These are phyloP conservation scores for Knipowitschia caucasica DNA, from an alignment of 2,797 vertebrate genomes.

Conservation along the genomic window DNA sequence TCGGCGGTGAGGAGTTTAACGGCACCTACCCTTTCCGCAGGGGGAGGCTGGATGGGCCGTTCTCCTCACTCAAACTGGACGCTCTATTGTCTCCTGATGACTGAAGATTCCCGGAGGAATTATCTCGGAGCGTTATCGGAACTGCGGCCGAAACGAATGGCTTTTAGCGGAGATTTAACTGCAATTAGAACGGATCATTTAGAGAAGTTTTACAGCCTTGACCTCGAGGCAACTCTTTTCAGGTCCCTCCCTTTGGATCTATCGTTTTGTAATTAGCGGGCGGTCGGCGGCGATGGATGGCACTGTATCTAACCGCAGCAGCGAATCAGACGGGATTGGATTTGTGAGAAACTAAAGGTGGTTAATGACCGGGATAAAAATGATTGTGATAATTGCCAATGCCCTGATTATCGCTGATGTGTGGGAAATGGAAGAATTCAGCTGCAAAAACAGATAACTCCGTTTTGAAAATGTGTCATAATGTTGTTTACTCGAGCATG, in stretches of 20 bases:
- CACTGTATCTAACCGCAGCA: no score
- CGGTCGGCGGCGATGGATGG: neutral
- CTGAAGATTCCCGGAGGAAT: slow-evolving; percentile 33
- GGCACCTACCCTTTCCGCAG: slow-evolving; percentile 40
- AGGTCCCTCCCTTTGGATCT: neutral
- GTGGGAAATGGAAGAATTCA: no score
- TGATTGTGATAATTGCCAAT: no score
- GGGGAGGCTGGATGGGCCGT: slow-evolving; percentile 52
- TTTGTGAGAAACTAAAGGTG: no score
- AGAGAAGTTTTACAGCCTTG: slow-evolving; percentile 9
- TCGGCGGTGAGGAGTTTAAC: slow-evolving; percentile 49
- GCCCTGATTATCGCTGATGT: no score
- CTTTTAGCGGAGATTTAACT: neutral
- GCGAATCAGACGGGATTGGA: no score
- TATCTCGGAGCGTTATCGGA: slow-evolving; percentile 3
- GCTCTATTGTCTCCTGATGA: slow-evolving; percentile 47
- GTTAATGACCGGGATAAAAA: no score
- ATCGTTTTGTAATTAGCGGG: neutral
- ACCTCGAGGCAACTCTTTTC: neutral
- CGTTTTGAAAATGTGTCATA: no score
- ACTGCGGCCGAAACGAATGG: slow-evolving; percentile 13
- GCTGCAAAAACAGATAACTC: no score
- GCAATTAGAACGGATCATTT: slow-evolving; percentile 9
- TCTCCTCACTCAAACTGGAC: slow-evolving; percentile 37
- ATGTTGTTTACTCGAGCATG: no score